Evolutionary conservation across 2,113 vertebrate species (phyloP).

Genomic region (Aspiorhynchus laticeps): DNA sequence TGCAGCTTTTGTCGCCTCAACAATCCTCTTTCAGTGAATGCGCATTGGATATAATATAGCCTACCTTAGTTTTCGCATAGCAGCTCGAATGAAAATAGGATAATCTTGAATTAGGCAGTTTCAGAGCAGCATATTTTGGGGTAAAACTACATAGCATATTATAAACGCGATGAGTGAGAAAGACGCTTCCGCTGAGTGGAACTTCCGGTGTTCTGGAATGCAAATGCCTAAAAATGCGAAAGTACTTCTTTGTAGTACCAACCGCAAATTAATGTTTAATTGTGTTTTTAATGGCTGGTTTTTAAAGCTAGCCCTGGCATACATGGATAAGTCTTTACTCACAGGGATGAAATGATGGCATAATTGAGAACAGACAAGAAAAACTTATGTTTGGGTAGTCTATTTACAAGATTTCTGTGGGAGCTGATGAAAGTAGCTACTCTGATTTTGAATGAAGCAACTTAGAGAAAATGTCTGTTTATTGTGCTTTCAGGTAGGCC

Average conservation of each 20-base stretch:
- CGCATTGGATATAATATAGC: constrained; percentile 30
- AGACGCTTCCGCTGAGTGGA: not conserved
- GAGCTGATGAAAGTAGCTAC: not conserved
- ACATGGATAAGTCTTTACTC: not conserved
- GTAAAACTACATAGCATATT: not conserved
- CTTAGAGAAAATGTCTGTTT: not conserved
- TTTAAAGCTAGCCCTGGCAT: constrained; percentile 15
- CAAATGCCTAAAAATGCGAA: not conserved
- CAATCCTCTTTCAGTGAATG: constrained; percentile 39
- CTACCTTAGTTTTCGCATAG: not conserved
- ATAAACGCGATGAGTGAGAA: not conserved
- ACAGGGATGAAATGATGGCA: not conserved
- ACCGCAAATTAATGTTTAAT: constrained; percentile 27
- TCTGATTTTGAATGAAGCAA: not conserved
- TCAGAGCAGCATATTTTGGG: not conserved
- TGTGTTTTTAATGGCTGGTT: constrained; percentile 20
- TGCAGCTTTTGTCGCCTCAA: constrained; percentile 46
- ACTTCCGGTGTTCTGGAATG: constrained; percentile 39
- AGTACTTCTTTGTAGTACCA: not conserved
- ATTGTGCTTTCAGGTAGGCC: not conserved
- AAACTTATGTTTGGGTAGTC: not conserved
- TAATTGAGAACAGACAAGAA: constrained; percentile 7
- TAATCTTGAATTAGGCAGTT: not conserved
- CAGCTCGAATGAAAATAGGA: constrained; percentile 4
- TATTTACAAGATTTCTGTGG: not conserved